Evolutionary conservation across 2,888 invertebrate genomes (phyloP), one percentile per base, ranked within the genome.

Genomic region (Lycia hirtaria): DNA sequence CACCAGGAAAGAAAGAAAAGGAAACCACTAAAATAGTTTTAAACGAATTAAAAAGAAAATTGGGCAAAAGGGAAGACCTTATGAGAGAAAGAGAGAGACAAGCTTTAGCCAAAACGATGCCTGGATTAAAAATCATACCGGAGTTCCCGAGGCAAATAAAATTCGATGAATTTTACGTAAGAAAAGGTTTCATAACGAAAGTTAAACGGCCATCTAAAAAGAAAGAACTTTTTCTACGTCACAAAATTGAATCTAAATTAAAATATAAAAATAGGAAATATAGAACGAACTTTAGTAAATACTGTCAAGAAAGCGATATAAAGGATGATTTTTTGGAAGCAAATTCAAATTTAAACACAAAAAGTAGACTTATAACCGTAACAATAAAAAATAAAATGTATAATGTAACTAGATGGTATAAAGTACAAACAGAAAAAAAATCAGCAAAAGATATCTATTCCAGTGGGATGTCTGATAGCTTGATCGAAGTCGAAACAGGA

Each of bases 41-140:
- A 1, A 75, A 73, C 9, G 92, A 92, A 64, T 67, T 92, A 35
- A 89, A 81, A 72, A 80, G 87, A 51, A 90, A 89, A 64, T 64
- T 92, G 64, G 88, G 90, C 32, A 88, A 87, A 64, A 71, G 92
- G 63, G 92, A 92, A 48, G 92, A 92, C 47, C 55, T 87, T 1
- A 92, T 92, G 92, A 74, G 92, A 1, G 92, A 90, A 59, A 78
- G 92, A 55, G 92, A 92, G 61, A 83, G 89, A 22, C 88, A 86
- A 65, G 92, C 92, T 9, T 65, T 92, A 10, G 82, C 73, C 1
- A 92, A 90, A 75, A 91, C 92, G 0, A 92, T 92, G 92, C 92
- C 92, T 0, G 82, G 87, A 9, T 53, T 87, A 1, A 85, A 85
- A 64, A 67, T 76, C 14, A 52, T 88, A 9, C 92, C 92, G 0